A percentile compares a stretch with the other conserved stretches of the same genome.
Conservation (phyloP, 2,797 vertebrate species). For the Bovichtus diacanthus region DNA sequence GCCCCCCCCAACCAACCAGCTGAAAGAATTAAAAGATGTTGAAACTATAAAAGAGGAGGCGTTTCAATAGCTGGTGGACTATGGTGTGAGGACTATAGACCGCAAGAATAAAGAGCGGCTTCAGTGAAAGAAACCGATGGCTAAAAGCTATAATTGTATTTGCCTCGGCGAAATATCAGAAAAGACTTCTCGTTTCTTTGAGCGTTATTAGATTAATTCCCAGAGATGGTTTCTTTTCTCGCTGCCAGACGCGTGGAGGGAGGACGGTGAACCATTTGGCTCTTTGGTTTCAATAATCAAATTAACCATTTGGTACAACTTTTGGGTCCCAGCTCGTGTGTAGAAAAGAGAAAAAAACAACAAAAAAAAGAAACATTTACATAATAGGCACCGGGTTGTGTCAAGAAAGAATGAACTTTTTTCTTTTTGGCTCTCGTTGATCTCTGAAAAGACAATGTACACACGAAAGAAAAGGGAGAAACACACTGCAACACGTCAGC, state of each 20-base stretch:
- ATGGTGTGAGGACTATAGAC: conserved; percentile 79
- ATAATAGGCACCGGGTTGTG: conserved; percentile 85
- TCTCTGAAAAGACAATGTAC: conserved; percentile 79
- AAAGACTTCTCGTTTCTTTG: conserved; percentile 97
- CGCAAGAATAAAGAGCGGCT: conserved; percentile 87
- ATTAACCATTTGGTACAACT: conserved; percentile 99
- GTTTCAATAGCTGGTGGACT: conserved; percentile 82
- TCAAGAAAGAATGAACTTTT: conserved; percentile 83
- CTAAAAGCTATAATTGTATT: conserved; percentile 97
- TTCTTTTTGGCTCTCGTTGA: conserved; percentile 76
- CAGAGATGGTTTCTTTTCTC: conserved; percentile 91
- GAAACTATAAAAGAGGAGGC: conserved; percentile 83
- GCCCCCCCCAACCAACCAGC: conserved; percentile 65
- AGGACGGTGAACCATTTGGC: conserved; percentile 95
- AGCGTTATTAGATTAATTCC: conserved; percentile 98
- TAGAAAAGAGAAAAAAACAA: conserved; percentile 90
- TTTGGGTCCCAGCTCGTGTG: conserved; percentile 93
- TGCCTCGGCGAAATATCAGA: conserved; percentile 96
- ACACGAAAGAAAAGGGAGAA: conserved; percentile 77
- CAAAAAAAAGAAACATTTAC: conserved; percentile 90
- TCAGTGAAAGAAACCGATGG: conserved; percentile 87
- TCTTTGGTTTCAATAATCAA: conserved; percentile 97
- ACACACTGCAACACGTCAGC: conserved; percentile 80
- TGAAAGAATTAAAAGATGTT: conserved; percentile 85
- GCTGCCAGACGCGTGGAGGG: conserved; percentile 98